Evolutionary conservation across 1,140 invertebrate species (phyloP), one percentile per base, ranked within the genome.

Genomic region (Aphelinus certus): DNA sequence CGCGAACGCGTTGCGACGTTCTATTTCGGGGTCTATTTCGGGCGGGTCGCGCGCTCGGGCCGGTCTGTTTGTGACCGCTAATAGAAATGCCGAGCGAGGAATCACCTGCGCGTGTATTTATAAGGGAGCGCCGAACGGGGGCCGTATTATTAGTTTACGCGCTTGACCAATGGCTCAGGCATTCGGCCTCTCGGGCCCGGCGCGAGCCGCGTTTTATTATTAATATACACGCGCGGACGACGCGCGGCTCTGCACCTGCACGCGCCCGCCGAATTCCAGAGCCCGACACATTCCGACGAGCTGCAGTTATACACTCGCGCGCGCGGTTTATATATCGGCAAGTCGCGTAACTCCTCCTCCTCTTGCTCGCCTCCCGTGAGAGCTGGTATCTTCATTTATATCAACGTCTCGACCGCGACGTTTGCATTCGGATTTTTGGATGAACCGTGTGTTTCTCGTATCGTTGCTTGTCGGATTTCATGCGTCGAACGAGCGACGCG

Each of bases 1-100:
- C 51, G 4, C 51, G 51, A 53, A 4, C 51, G 51, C 9, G 51
- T 9, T 6, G 51, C 51, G 61, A 71, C 67, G 68, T 75, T 70
- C 73, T 66, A 71, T 80, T 83, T 85, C 84, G 84, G 83, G 83
- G 83, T 85, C 82, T 86, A 85, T 82, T 80, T 79, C 79, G 76
- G 78, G 74, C 73, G 61, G 61, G 79, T 74, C 76, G 76, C 68
- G 7, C 51, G 76, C 81, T 79, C 81, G 76, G 80, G 81, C 82
- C 79, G 77, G 79, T 84, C 83, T 84, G 81, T 85, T 86, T 84
- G 83, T 82, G 73, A 76, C 80, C 78, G 78, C 74, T 83, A 84
- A 85, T 86, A 85, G 81, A 83, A 79, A 75, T 70, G 76, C 74
- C 79, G 79, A 56, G 75, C 75, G 77, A 76, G 77, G 77, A 79